Conservation (phyloP, 2,113 vertebrate genomes). For the Alethe castanea region DNA sequence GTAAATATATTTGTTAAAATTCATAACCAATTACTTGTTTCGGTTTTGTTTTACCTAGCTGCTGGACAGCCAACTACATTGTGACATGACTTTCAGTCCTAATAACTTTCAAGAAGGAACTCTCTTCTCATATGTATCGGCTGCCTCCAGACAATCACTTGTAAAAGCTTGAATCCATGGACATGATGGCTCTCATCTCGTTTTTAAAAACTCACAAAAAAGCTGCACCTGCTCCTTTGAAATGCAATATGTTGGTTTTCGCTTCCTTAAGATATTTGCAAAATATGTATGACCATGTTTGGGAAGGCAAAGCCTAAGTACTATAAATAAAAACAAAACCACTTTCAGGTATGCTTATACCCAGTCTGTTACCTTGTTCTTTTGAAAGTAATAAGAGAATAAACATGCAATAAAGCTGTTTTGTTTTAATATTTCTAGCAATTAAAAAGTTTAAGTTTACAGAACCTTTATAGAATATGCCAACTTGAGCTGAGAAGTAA, state of each 20-base stretch:
- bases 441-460: conserved; percentile 73
- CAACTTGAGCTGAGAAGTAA: conserved; percentile 58
- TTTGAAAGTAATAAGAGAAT: conserved; percentile 62
- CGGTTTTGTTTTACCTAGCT: conserved; percentile 72
- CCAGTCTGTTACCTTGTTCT: conserved; percentile 46
- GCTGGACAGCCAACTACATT: conserved; percentile 96
- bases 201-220: conserved; percentile 60
- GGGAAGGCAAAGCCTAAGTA: conserved; percentile 32
- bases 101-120: conserved; percentile 48
- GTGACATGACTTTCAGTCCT: conserved; percentile 74
- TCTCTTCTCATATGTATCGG: not conserved
- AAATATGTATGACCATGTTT: conserved; percentile 17
- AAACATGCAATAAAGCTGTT: conserved; percentile 64
- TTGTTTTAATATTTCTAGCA: conserved; percentile 70
- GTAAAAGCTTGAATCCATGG: conserved; percentile 56
- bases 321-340: not conserved
- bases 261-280: conserved; percentile 47
- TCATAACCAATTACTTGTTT: not conserved
- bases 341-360: conserved; percentile 50
- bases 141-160: conserved; percentile 70
- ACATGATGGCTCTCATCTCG: conserved; percentile 51
- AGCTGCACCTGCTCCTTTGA: conserved; percentile 57
- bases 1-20: not conserved
- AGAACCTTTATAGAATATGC: conserved; percentile 71
- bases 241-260: conserved; percentile 49